phyloP scores from a whole-genome alignment of 1,140 invertebrate genomes.

The Maniola jurtina region DNA sequence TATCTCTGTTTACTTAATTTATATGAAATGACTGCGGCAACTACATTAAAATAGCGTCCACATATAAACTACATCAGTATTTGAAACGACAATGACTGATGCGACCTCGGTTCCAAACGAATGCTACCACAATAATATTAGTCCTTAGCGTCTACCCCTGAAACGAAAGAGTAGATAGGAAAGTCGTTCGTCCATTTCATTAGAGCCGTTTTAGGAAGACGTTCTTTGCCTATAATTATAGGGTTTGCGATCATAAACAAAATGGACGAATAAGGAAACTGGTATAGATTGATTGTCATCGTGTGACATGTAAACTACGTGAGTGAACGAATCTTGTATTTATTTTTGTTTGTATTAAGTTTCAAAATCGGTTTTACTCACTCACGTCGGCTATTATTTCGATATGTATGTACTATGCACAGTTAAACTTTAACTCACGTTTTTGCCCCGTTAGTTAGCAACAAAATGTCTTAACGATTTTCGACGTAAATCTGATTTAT shows the following conservation, averaged over 20 bases:
- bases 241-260: conserved; percentile 18
- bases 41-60: conserved; percentile 7
- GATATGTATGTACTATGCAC: neutral
- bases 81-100: conserved; percentile 14
- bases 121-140: conserved; percentile 67
- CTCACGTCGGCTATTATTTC: conserved; percentile 2
- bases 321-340: conserved; percentile 17
- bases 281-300: conserved; percentile 22
- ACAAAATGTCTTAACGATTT: neutral
- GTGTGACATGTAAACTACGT: neutral
- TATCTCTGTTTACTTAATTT: conserved; percentile 2
- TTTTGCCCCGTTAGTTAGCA: neutral
- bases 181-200: conserved; percentile 34
- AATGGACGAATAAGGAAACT: conserved; percentile 29
- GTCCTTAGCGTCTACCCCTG: conserved; percentile 37
- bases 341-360: no score
- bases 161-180: conserved; percentile 34
- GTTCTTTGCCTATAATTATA: conserved; percentile 11
- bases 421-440: no score
- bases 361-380: neutral
- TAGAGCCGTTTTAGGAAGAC: conserved; percentile 31
- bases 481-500: no score
- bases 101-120: conserved; percentile 25
- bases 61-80: conserved; percentile 12
- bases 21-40: neutral